phyloP scores from a whole-genome alignment of 2,888 invertebrate species.

The Napeogenes sylphis region DNA sequence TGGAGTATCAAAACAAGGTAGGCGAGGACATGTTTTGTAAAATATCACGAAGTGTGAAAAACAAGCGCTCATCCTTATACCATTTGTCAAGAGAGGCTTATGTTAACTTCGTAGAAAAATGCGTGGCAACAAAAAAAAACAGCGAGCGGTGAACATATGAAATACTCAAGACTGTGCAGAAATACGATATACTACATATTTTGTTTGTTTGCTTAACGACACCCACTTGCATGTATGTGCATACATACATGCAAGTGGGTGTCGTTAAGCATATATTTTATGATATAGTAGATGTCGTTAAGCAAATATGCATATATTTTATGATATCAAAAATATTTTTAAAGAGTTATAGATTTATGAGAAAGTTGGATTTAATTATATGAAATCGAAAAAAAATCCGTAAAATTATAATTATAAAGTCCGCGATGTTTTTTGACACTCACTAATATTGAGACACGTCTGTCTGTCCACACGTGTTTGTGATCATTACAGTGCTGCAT shows the following conservation, averaged over 20 bases:
- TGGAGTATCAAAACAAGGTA: slow-evolving; percentile 5
- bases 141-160: slow-evolving; percentile 27
- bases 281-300: too few relatives aligned
- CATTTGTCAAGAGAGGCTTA: slow-evolving; percentile 76
- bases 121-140: slow-evolving; percentile 45
- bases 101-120: slow-evolving; percentile 66
- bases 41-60: slow-evolving; percentile 64
- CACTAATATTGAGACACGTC: too few relatives aligned
- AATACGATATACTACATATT: not conserved
- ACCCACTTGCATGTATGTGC: not conserved
- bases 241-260: too few relatives aligned
- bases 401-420: too few relatives aligned
- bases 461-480: too few relatives aligned
- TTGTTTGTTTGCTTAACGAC: not conserved
- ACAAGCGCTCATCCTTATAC: slow-evolving; percentile 72
- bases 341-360: not conserved
- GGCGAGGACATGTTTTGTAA: slow-evolving; percentile 47
- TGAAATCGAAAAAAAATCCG: too few relatives aligned
- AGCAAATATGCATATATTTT: too few relatives aligned
- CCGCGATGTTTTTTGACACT: too few relatives aligned
- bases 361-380: too few relatives aligned
- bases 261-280: too few relatives aligned
- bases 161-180: slow-evolving; percentile 18
- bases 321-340: not conserved
- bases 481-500: too few relatives aligned